Conservation (phyloP, 2,113 vertebrate species). For the Steatornis caripensis region DNA sequence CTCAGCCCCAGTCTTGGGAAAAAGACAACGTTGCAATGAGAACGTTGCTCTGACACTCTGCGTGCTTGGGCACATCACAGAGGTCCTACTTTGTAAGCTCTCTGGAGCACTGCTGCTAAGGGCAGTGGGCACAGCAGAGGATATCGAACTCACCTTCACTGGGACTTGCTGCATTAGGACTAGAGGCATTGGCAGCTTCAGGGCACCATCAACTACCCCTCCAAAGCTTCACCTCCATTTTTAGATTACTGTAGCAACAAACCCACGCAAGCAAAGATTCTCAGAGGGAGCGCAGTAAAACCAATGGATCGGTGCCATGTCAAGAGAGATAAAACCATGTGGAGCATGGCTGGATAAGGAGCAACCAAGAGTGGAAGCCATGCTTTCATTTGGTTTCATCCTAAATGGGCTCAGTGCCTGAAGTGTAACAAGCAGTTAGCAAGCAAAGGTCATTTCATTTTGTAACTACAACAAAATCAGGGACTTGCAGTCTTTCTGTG, state of each 20-base stretch:
- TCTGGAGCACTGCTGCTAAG: neutral
- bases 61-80: neutral
- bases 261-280: neutral
- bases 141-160: neutral
- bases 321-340: neutral
- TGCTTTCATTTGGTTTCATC: neutral
- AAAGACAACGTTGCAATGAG: neutral
- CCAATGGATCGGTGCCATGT: neutral
- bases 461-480: neutral
- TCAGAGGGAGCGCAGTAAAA: neutral
- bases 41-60: neutral
- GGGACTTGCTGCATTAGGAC: neutral
- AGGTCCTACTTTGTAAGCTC: neutral
- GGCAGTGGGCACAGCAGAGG: neutral
- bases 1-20: neutral
- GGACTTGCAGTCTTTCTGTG: neutral
- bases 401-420: neutral
- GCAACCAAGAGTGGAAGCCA: neutral
- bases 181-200: neutral
- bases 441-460: neutral
- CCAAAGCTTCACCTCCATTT: neutral
- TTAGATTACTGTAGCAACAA: neutral
- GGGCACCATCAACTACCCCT: neutral
- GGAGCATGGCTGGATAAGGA: neutral
- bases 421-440: neutral